Evolutionary conservation across 2,888 invertebrate genomes (phyloP).

Genomic region (Hydrotaea diabolus): DNA sequence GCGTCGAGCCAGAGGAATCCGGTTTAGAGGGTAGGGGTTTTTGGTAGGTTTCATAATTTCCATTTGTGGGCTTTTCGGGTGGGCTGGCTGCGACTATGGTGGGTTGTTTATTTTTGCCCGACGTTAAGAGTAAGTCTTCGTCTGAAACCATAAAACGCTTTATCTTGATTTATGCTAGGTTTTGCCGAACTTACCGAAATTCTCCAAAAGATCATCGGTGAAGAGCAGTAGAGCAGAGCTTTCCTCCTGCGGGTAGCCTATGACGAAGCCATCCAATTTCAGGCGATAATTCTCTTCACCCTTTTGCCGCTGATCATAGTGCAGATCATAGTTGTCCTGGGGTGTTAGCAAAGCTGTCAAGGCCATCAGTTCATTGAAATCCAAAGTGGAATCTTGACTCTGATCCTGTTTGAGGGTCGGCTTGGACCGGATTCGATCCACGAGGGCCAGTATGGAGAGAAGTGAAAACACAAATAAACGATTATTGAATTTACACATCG

Average conservation of each 20-base stretch:
- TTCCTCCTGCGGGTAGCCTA: constrained; percentile 73
- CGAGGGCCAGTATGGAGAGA: constrained; percentile 42
- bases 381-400: constrained; percentile 9
- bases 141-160: constrained; percentile 49
- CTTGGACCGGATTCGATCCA: constrained; percentile 42
- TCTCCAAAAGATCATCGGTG: constrained; percentile 69
- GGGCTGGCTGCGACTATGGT: not conserved
- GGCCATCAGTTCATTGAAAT: constrained; percentile 37
- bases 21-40: not conserved
- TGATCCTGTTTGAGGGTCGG: constrained; percentile 19
- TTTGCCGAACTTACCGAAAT: constrained; percentile 64
- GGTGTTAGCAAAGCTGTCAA: constrained; percentile 50
- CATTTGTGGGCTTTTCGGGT: not conserved
- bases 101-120: constrained; percentile 56
- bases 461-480: constrained; percentile 76
- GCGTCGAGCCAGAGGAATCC: not conserved
- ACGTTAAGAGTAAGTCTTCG: constrained; percentile 65
- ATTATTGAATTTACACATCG: constrained; percentile 80
- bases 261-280: constrained; percentile 82
- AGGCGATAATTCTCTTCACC: constrained; percentile 88
- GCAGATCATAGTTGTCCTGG: constrained; percentile 78
- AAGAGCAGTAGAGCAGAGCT: constrained; percentile 63
- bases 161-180: not conserved
- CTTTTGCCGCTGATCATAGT: constrained; percentile 89
- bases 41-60: not conserved